A percentile compares a stretch with the other conserved stretches of the same genome.
Evolutionary conservation across 2,797 vertebrate genomes (phyloP).

Genomic region (Sebastes kiyomatsui): DNA sequence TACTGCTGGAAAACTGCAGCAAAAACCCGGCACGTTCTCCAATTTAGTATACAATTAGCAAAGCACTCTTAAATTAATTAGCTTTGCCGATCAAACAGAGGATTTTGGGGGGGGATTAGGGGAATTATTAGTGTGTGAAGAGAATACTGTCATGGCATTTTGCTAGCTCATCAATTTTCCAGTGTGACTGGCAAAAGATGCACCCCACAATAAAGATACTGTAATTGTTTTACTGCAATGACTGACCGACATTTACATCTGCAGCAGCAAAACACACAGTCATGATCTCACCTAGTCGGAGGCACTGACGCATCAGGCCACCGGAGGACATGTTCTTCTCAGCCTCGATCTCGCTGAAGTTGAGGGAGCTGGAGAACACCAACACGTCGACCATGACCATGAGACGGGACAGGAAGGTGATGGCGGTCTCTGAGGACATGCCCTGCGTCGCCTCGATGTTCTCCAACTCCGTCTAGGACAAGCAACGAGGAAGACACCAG

Average conservation of each 20-base stretch:
- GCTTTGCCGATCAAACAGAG: constrained; percentile 43
- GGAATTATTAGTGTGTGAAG: constrained; percentile 44
- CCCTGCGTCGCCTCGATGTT: constrained; percentile 97
- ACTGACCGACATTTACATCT: constrained; percentile 3
- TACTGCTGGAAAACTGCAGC: constrained; percentile 13
- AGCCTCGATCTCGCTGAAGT: constrained; percentile 99
- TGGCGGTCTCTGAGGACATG: constrained; percentile 96
- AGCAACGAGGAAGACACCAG: constrained; percentile 1
- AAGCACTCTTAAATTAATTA: constrained; percentile 47
- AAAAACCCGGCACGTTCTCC: constrained; percentile 2
- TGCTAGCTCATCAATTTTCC: constrained; percentile 34
- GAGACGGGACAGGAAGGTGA: constrained; percentile 95
- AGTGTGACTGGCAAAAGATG: not conserved
- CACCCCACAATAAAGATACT: not conserved
- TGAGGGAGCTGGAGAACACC: constrained; percentile 97
- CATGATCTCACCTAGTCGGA: constrained; percentile 86
- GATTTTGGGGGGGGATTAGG: constrained; percentile 49
- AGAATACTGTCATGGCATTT: constrained; percentile 26
- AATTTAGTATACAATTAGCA: constrained; percentile 38
- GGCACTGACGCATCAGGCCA: constrained; percentile 97
- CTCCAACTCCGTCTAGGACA: constrained; percentile 91
- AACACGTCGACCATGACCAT: constrained; percentile 99
- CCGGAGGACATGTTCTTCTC: constrained; percentile 99
- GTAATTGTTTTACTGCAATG: constrained; percentile 5
- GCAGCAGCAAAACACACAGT: not conserved